Evolutionary conservation across 2,888 invertebrate species (phyloP), one percentile per base, ranked within the genome.

Genomic region (Heliconius ethilla): DNA sequence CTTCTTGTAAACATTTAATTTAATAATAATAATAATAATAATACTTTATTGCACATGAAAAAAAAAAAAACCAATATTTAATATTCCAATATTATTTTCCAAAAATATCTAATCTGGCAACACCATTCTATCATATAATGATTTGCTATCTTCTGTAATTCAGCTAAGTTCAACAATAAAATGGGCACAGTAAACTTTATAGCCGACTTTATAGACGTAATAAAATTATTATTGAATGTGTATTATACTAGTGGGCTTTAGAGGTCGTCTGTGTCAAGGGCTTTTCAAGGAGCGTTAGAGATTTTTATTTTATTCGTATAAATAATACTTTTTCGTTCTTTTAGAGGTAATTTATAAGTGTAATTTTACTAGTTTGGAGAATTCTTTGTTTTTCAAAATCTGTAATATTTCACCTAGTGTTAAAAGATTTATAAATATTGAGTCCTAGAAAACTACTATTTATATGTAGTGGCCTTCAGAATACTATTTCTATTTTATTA

Each of bases 161-260:
- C 80, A 75, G 80, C 82, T 81, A 84, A 86, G 84, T 85, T 86
- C 82, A 83, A 84, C 84, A 85, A 84, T 86, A 84, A 84, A 87
- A 85, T 82, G 82, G 82, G 82, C 78, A 82, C 82, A 80, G 82
- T 87, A 86, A 88, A 86, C 70, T 86, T 85, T 84, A 86, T 79
- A 80, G 79, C 76, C 82, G 78, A 81, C 84, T 88, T 88, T 86
- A 88, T 81, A 76, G 81, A 76, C 45, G 75, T 81, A 84, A 85
- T 88, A 86, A 88, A 88, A 85, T 86, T 83, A 85, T 84, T 85
- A 85, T 84, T 83, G 82, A 84, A 83, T 84, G 85, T 84, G 82
- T 82, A 82, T 79, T 80, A 78, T 78, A 78, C 81, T 79, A 37
- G 80, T 76, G 80, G 70, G 77, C 55, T 45, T 59, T 67, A 75